These are phyloP conservation scores for Choloepus didactylus DNA, from an alignment of 2,797 vertebrate species.

Conservation along the genomic window DNA sequence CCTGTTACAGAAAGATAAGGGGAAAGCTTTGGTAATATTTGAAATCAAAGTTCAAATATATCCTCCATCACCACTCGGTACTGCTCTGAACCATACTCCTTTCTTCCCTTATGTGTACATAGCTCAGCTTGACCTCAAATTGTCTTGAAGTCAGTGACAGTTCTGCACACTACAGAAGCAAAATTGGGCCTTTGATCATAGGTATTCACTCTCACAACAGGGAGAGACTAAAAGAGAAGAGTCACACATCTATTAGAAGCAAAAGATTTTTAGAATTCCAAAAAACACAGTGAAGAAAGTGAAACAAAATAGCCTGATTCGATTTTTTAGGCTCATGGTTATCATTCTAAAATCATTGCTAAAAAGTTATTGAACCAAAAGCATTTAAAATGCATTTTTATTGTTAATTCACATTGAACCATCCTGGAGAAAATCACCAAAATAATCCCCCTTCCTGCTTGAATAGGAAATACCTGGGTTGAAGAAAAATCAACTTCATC, in stretches of 20 bases:
- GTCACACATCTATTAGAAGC: not conserved
- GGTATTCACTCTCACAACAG: not conserved
- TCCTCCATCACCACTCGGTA: not conserved
- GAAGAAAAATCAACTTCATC: slow-evolving; percentile 69
- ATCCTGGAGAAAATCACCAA: slow-evolving; percentile 51
- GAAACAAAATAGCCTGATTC: not conserved
- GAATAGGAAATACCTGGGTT: slow-evolving; percentile 66
- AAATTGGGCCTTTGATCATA: not conserved
- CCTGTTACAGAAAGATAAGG: not conserved
- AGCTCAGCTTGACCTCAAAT: slow-evolving; percentile 8
- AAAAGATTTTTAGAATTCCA: not conserved
- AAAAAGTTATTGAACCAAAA: slow-evolving; percentile 51
- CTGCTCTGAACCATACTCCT: not conserved
- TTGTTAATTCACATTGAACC: slow-evolving; percentile 61
- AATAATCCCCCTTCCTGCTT: slow-evolving; percentile 48
- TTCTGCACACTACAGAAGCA: not conserved
- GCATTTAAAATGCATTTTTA: slow-evolving; percentile 39
- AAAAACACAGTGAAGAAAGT: not conserved
- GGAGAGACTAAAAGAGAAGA: not conserved
- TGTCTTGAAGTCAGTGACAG: not conserved
- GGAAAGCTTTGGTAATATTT: not conserved
- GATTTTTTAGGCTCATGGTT: not conserved
- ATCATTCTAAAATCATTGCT: slow-evolving; percentile 28
- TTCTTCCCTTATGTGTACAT: not conserved
- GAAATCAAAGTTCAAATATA: slow-evolving; percentile 35